Base-by-base conservation (phyloP, 2,113 vertebrate genomes). In the Melanostigma gelatinosum region DNA sequence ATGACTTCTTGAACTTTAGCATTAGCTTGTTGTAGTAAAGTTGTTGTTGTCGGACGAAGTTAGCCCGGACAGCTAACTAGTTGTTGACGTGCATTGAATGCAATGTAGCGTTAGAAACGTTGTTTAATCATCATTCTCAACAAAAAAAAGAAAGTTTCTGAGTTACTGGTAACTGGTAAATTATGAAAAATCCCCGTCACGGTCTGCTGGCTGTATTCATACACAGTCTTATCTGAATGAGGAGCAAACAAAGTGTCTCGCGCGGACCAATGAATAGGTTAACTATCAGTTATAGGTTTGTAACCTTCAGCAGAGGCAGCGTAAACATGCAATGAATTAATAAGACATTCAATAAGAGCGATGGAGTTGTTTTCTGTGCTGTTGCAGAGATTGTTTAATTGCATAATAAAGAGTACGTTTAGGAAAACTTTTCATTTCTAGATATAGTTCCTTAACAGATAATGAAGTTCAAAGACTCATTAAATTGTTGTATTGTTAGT, bases 11-110 rank as follows among this genome's bases (percentile, higher is more conserved):
- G 1, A 24, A 3, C 18, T 61, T 79, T 89, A 87, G 86, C 85
- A 52, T 83, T 83, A 87, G 87, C 85, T 61, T 62, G 76, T 60
- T 70, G n/a, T 12, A 22, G 52, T 3, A 15, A 44, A 60, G 72
- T 44, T 2, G 16, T 55, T 76, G 29, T 1, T 34, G 1, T 13
- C 3, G 29, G 40, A 20, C 0, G 20, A 2, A 13, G 79, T 22
- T 61, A 70, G 22, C 79, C 3, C 20, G 8, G 44, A 13, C 8
- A 38, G 58, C 46, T 40, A 24, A 24, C 24, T 24, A 0, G 46
- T 11, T 27, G 40, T 52, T 69, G 52, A 62, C 22, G 27, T 38
- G 9, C 16, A 3, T 8, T 22, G 29, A 10, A 6, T 12, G 0
- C 65, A 32, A 0, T 58, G 9, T 18, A 12, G n/a, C 29, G 3